phyloP scores from a whole-genome alignment of 2,888 invertebrate genomes.

The Amiota communis region DNA sequence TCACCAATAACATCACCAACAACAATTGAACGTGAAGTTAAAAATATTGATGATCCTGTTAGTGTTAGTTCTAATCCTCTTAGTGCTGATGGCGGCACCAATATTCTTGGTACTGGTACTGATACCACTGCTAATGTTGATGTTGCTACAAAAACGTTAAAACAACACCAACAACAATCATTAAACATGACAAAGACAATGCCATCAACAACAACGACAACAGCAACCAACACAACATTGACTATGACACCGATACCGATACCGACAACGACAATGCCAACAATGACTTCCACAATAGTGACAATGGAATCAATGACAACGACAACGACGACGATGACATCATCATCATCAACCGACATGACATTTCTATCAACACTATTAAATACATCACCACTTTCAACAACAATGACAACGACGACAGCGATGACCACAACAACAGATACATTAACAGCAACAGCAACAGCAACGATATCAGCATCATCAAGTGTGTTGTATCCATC shows the following conservation, averaged over 20 bases:
- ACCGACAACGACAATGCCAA: not conserved
- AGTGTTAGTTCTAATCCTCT: not conserved
- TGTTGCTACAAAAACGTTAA: conserved; percentile 9
- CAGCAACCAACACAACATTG: no score
- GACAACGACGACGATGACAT: not conserved
- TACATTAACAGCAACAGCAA: conserved; percentile 1
- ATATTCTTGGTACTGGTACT: not conserved
- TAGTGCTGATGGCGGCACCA: not conserved
- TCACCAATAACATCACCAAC: no score
- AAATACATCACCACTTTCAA: not conserved
- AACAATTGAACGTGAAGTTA: not conserved
- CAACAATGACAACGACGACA: not conserved
- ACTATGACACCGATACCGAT: not conserved
- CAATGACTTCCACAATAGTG: not conserved
- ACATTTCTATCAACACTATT: not conserved
- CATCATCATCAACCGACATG: not conserved
- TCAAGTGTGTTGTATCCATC: no score
- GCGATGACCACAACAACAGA: not conserved
- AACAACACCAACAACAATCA: no score
- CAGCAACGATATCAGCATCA: conserved; percentile 31
- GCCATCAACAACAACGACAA: not conserved
- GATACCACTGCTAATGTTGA: conserved; percentile 35
- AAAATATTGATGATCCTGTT: not conserved
- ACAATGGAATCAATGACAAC: not conserved
- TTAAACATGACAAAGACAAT: not conserved